A percentile compares a stretch with the other conserved stretches of the same genome.
Conservation (phyloP, 2,888 invertebrate species). For the Drosophila villosipedis region DNA sequence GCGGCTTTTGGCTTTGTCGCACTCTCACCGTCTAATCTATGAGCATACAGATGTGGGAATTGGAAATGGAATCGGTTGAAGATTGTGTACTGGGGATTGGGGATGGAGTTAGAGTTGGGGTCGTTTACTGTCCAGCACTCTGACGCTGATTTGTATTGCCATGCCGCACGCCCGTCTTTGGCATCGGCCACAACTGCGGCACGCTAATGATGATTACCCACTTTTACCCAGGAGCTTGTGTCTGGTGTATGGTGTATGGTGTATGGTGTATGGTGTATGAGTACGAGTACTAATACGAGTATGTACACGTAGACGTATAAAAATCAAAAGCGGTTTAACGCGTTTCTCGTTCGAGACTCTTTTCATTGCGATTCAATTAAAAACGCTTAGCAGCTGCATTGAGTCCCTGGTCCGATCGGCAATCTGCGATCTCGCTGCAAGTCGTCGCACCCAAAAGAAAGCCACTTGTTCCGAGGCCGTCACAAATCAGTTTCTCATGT, state of each 20-base stretch:
- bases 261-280: background rate
- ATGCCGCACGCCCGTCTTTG: conserved; percentile 23
- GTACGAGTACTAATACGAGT: background rate
- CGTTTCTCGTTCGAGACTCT: conserved; percentile 67
- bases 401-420: conserved; percentile 26
- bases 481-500: conserved; percentile 58
- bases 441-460: conserved; percentile 77
- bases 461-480: conserved; percentile 61
- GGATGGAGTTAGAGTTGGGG: conserved; percentile 3
- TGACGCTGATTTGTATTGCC: conserved; percentile 65
- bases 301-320: conserved; percentile 50
- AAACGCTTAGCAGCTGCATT: conserved; percentile 65
- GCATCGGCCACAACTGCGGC: conserved; percentile 17
- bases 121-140: conserved; percentile 39
- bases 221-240: conserved; percentile 63
- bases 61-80: conserved; percentile 39
- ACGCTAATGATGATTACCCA: conserved; percentile 78
- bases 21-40: conserved; percentile 70
- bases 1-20: conserved; percentile 63
- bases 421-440: conserved; percentile 40
- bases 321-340: conserved; percentile 81
- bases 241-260: conserved; percentile 15
- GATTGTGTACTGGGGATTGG: conserved; percentile 19
- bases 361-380: conserved; percentile 75
- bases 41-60: conserved; percentile 41